Percentiles rank a stretch among this genome's conserved stretches.
Evolutionary conservation across 2,113 vertebrate species (phyloP).

Genomic region (Deroptyus accipitrinus): DNA sequence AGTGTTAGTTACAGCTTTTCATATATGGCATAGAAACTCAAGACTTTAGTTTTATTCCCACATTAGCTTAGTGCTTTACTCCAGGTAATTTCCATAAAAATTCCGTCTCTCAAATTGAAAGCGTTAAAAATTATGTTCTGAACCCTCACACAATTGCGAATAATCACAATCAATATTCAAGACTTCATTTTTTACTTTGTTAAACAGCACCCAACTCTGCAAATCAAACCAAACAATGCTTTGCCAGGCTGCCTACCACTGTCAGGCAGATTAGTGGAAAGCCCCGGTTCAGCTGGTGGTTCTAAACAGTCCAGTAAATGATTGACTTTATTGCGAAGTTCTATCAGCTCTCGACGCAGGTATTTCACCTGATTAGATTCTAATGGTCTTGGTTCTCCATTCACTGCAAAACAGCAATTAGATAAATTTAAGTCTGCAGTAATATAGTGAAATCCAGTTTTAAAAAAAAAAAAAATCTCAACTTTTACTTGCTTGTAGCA

Average conservation of each 20-base stretch:
- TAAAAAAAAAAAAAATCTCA: neutral
- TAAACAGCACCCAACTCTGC: neutral
- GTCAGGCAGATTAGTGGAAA: slow-evolving; percentile 81
- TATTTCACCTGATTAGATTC: slow-evolving; percentile 98
- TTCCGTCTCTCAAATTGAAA: neutral
- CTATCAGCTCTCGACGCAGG: slow-evolving; percentile 93
- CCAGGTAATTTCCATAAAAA: neutral
- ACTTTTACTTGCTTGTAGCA: neutral
- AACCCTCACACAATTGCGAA: neutral
- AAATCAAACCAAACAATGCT: neutral
- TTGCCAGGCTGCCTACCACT: slow-evolving; percentile 78
- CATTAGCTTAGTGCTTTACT: neutral
- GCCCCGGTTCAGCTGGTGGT: slow-evolving; percentile 87
- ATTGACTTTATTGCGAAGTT: slow-evolving; percentile 98
- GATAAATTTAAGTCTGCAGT: neutral
- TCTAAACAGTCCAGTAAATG: slow-evolving; percentile 93
- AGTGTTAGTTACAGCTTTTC: neutral
- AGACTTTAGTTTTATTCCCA: neutral
- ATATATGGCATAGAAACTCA: neutral
- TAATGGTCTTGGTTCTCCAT: slow-evolving; percentile 94
- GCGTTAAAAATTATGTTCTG: neutral
- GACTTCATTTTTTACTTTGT: neutral
- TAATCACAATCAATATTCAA: neutral
- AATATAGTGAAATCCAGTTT: neutral
- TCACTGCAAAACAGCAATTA: slow-evolving; percentile 81